A percentile compares a stretch with the other conserved stretches of the same genome.
Conservation (phyloP, 1,140 invertebrate species). For the Zaprionus kolodkinae region DNA sequence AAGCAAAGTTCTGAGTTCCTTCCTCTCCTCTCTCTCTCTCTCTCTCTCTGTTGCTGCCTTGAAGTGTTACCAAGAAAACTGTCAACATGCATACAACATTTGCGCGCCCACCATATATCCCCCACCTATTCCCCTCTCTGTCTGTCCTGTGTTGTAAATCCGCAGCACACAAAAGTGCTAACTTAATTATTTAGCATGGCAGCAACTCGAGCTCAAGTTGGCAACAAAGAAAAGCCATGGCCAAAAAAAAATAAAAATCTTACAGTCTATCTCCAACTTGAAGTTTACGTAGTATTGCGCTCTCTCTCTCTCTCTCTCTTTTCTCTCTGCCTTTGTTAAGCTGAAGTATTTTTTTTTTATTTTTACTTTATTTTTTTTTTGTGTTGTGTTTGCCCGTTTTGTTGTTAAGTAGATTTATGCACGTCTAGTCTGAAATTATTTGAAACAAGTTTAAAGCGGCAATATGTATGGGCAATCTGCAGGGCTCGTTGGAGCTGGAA, state of each 20-base stretch:
- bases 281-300: constrained; percentile 57
- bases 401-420: constrained; percentile 82
- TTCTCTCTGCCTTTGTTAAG: constrained; percentile 35
- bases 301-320: neutral
- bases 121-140: constrained; percentile 16
- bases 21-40: neutral
- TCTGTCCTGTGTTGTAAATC: constrained; percentile 69
- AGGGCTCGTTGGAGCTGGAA: constrained; percentile 17
- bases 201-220: constrained; percentile 59
- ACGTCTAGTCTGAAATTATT: constrained; percentile 81
- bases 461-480: constrained; percentile 63
- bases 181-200: constrained; percentile 81
- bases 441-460: constrained; percentile 80
- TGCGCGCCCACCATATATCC: constrained; percentile 12
- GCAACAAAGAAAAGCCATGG: constrained; percentile 76
- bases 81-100: constrained; percentile 55
- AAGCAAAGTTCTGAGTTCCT: constrained; percentile 40
- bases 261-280: constrained; percentile 47
- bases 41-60: neutral
- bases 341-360: constrained; percentile 45
- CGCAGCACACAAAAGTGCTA: constrained; percentile 74
- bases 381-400: constrained; percentile 52
- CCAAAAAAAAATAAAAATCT: constrained; percentile 52
- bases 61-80: constrained; percentile 64
- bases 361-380: constrained; percentile 25